These are phyloP conservation scores for Frieseomelitta varia DNA, from an alignment of 1,140 invertebrate genomes.

Conservation along the genomic window DNA sequence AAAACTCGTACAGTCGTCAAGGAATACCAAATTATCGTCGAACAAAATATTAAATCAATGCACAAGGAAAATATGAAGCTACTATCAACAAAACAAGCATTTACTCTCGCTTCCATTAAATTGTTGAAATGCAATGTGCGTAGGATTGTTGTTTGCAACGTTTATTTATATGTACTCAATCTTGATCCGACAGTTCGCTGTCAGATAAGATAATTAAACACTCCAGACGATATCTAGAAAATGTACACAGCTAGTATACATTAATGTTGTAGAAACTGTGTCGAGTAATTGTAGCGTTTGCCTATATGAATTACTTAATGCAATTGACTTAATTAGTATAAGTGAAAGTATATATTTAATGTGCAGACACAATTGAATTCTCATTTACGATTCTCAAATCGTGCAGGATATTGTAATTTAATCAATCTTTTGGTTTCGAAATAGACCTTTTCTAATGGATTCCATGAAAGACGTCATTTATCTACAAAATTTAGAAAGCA, in stretches of 20 bases:
- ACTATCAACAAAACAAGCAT: background rate
- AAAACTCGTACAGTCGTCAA: no score
- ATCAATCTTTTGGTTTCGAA: no score
- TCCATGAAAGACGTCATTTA: no score
- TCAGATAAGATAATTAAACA: conserved; percentile 3
- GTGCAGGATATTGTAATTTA: accelerated
- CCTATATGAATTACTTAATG: no score
- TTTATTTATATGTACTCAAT: background rate
- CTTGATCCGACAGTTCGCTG: background rate
- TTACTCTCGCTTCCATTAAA: background rate
- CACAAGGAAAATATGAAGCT: no score
- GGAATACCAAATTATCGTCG: no score
- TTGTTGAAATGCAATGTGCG: background rate
- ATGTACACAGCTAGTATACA: background rate
- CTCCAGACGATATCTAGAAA: background rate
- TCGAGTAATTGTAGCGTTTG: no score
- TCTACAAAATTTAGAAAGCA: no score
- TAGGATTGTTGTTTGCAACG: background rate
- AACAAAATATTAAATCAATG: no score
- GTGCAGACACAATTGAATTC: background rate
- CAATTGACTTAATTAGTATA: no score
- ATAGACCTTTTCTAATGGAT: no score
- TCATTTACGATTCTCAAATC: background rate
- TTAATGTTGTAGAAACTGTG: background rate
- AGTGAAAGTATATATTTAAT: background rate